Evolutionary conservation across 2,888 invertebrate genomes (phyloP), one percentile per base, ranked within the genome.

Genomic region (Diplolepis rosae): DNA sequence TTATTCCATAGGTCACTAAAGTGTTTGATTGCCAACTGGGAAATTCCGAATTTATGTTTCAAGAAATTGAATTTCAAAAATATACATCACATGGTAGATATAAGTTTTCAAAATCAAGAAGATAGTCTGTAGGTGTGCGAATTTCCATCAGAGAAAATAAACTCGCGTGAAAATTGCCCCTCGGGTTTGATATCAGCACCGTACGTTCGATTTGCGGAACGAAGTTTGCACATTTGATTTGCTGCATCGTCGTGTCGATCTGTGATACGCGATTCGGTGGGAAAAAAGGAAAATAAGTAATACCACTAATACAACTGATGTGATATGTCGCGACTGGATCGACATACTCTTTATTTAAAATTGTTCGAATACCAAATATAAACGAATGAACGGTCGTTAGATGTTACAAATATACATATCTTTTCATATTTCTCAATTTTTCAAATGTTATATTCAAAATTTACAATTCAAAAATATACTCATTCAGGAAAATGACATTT

Each of bases 211-310:
- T 72, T 72, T 69, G 56, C 22, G 65, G 67, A 69, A 67, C 56
- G 51, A 67, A 68, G 66, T 71, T 73, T 61, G 42, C 65, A 32
- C 52, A 67, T 67, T 72, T 61, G 50, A 54, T 71, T 65, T 68
- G 54, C 52, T 42, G 48, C 50, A 66, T 68, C 54, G 61, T 61
- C 61, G 61, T 61, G 39, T 39, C 61, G 61, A 61, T 39, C 61
- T 61, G 39, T 61, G 61, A 61, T 61, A 61, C 39, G 24, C 61
- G 39, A 39, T 24, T 61, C 56, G 4, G 13, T 39, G 22, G 7
- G 24, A 35, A 61, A 13, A 51, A 18, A 32, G 27, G 54, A 61
- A 39, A 61, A 61, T 61, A 39, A 61, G 39, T 61, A 61, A 61
- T 39, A 27, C 61, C 39, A n/a, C 39, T 24, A 42, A 39, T n/a